Evolutionary conservation across 2,888 invertebrate genomes (phyloP).

Genomic region (Endomychus coccineus): DNA sequence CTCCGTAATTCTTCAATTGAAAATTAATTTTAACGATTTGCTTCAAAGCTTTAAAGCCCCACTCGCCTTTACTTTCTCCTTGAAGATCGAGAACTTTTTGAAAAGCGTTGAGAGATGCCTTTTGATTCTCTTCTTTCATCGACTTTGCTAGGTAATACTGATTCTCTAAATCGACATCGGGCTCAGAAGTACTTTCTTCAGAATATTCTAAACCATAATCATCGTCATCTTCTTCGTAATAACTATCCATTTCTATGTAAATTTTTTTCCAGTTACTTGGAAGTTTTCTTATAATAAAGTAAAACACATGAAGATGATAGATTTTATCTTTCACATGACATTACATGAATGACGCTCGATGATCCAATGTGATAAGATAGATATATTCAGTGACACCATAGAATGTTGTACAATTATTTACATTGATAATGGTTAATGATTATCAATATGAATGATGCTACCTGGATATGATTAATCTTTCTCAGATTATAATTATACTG

Average conservation of each 20-base stretch:
- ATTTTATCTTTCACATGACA: too few species aligned
- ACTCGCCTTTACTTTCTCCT: conserved; percentile 94
- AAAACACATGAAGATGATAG: too few species aligned
- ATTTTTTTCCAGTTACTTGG: too few species aligned
- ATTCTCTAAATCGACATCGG: conserved; percentile 98
- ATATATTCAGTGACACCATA: too few species aligned
- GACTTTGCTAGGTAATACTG: conserved; percentile 99
- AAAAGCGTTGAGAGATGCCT: conserved; percentile 83
- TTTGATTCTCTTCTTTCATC: conserved; percentile 90
- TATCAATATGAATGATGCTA: too few species aligned
- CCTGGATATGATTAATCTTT: too few species aligned
- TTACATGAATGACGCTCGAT: too few species aligned
- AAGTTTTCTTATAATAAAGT: too few species aligned
- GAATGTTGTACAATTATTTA: too few species aligned
- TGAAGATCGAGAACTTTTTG: conserved; percentile 95
- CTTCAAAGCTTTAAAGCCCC: conserved; percentile 99
- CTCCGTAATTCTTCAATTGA: conserved; percentile 72
- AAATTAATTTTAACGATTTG: conserved; percentile 99
- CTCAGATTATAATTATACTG: too few species aligned
- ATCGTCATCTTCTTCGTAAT: conserved; percentile 53
- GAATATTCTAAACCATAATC: conserved; percentile 98
- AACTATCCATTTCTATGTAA: conserved; percentile 8
- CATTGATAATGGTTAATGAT: too few species aligned
- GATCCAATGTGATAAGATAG: too few species aligned
- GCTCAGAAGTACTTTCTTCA: conserved; percentile 97